A percentile compares a stretch with the other conserved stretches of the same genome.
Evolutionary conservation across 2,888 invertebrate genomes (phyloP).

Genomic region (Cephus pygmeus): DNA sequence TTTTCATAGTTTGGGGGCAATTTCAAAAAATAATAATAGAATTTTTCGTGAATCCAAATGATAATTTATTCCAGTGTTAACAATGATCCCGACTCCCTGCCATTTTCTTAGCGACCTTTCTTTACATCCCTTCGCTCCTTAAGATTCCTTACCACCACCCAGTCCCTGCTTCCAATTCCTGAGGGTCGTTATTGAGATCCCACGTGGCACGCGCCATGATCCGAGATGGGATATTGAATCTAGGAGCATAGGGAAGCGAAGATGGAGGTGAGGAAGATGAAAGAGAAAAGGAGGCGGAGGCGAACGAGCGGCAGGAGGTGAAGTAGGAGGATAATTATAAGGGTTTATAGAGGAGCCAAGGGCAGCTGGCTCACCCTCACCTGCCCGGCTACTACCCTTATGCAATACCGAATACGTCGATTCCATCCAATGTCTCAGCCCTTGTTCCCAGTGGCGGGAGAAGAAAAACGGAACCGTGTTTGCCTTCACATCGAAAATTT

Average conservation of each 20-base stretch:
- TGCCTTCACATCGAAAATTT: too few species aligned
- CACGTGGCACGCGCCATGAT: slow-evolving; percentile 20
- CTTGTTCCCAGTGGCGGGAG: not conserved
- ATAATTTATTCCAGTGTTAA: too few species aligned
- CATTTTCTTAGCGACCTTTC: too few species aligned
- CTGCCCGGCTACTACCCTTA: slow-evolving; percentile 33
- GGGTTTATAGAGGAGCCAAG: slow-evolving; percentile 34
- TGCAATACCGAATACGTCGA: slow-evolving; percentile 28
- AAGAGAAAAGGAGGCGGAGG: slow-evolving; percentile 11
- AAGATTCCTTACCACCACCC: too few species aligned
- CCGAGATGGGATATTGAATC: slow-evolving; percentile 1
- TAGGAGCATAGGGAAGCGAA: not conserved
- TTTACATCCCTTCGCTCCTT: too few species aligned
- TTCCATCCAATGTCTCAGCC: not conserved
- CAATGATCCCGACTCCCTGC: too few species aligned
- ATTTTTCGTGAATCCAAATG: too few species aligned
- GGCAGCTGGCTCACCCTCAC: slow-evolving; percentile 52
- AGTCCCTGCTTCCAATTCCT: too few species aligned
- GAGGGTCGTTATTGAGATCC: too few species aligned
- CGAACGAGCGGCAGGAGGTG: slow-evolving; percentile 17
- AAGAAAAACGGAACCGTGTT: not conserved
- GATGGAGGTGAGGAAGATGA: not conserved
- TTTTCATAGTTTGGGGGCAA: too few species aligned
- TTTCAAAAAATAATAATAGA: too few species aligned
- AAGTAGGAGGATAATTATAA: slow-evolving; percentile 39